A percentile compares a stretch with the other conserved stretches of the same genome.
These are phyloP conservation scores for Helobdella robusta DNA, from an alignment of 2,888 invertebrate species.

Conservation along the genomic window DNA sequence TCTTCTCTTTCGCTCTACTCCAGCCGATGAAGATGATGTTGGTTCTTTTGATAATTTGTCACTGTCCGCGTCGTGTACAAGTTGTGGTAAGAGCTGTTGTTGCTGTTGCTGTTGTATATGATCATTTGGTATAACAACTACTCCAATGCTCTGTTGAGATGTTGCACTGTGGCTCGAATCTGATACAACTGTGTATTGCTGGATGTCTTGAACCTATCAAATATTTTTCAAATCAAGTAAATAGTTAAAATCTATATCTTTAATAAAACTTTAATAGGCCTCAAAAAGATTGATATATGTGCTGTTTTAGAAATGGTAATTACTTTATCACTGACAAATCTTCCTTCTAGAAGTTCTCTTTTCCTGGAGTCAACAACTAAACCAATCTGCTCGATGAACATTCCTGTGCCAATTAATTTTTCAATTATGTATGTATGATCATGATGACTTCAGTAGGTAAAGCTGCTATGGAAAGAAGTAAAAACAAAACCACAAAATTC, in stretches of 20 bases:
- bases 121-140: constrained; percentile 5
- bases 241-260: not conserved
- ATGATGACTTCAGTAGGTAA: too few species aligned
- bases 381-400: constrained; percentile 24
- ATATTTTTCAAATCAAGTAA: too few species aligned
- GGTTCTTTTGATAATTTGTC: constrained; percentile 17
- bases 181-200: constrained; percentile 21
- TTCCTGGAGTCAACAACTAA: constrained; percentile 23
- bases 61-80: too few species aligned
- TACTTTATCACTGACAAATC: constrained; percentile 25
- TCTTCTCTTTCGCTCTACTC: constrained; percentile 17
- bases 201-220: constrained; percentile 17
- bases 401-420: too few species aligned
- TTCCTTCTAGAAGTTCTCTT: constrained; percentile 24
- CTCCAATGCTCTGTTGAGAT: constrained; percentile 25
- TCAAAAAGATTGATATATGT: too few species aligned
- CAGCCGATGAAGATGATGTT: constrained; percentile 2
- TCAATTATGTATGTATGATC: too few species aligned
- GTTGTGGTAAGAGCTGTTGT: too few species aligned
- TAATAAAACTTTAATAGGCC: too few species aligned
- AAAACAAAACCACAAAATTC: too few species aligned
- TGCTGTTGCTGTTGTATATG: not conserved
- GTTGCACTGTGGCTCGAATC: constrained; percentile 22
- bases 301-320: too few species aligned
- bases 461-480: not conserved